Conservation (phyloP, 2,888 invertebrate species). For the Lumbricus terrestris region DNA sequence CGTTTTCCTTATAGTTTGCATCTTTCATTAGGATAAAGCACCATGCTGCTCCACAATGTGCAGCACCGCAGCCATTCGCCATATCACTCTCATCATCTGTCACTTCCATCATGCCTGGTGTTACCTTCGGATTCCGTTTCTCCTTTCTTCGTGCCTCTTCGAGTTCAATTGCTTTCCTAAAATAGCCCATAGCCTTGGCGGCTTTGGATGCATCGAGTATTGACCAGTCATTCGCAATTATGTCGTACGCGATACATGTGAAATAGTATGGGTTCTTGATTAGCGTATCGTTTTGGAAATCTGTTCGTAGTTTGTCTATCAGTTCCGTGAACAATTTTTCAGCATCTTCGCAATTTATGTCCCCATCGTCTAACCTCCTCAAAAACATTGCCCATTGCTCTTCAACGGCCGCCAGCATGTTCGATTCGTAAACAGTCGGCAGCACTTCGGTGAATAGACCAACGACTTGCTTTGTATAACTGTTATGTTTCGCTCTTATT, state of each 20-base stretch:
- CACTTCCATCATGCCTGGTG: not conserved
- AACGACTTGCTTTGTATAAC: not conserved
- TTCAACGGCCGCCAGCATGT: not conserved
- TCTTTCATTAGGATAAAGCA: not conserved
- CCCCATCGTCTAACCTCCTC: not conserved
- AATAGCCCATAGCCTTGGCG: not conserved
- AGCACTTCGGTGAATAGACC: not conserved
- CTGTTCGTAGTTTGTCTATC: not conserved
- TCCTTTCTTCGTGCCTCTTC: not conserved
- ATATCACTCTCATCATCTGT: not conserved
- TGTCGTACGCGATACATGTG: not conserved
- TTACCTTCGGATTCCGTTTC: not conserved
- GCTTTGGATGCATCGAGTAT: not conserved
- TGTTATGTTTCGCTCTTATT: not conserved
- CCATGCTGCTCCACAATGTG: not conserved
- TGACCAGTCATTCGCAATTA: not conserved
- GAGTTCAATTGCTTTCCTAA: not conserved
- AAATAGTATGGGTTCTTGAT: not conserved
- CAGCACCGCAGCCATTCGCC: not conserved
- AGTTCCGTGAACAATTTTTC: not conserved
- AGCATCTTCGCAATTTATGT: not conserved
- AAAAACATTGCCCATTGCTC: not conserved
- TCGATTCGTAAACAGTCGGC: constrained; percentile 4
- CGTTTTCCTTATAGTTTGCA: not conserved
- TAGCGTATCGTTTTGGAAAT: not conserved